Evolutionary conservation across 1,140 invertebrate genomes (phyloP), one percentile per base, ranked within the genome.

Genomic region (Leptinotarsa undecemlineata): DNA sequence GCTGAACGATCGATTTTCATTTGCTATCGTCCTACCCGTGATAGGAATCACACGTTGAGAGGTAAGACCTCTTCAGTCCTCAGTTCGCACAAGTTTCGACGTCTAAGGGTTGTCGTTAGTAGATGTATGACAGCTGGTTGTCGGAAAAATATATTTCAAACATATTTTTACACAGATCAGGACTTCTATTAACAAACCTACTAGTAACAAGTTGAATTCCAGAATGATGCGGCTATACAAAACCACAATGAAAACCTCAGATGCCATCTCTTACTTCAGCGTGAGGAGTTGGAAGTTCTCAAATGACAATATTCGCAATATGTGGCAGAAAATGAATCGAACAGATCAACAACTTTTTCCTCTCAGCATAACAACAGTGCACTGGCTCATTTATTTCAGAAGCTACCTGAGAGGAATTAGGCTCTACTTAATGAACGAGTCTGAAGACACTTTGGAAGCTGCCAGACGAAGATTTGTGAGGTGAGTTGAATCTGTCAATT

Each of bases 241-340:
- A 66, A 66, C 21, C 33, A 17, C 11, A 66, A 20, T 13, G 8
- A 19, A 23, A 17, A 13, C 14, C 17, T 23, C 15, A 20, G 15
- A 14, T 15, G n/a, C 6, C 21, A 21, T 19, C 19, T 23, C 19
- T 23, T 42, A 42, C 23, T 96, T 96, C 84, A 90, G 88, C 17
- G 89, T 87, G 3, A 82, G 87, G 21, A 88, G 93, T 77, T 95
- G 94, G 90, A 82, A 86, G 2, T 95, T 93, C 83, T 85, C 87
- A 19, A 91, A 91, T 77, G 83, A 89, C 48, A 91, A 94, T 84
- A 85, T 92, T 0, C 81, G 87, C 66, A 82, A 80, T 20, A 79
- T 95, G 21, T 90, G 88, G 87, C 75, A 84, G 1, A 83, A 85
- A 42, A 83, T 94, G 76, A 82, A 87, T 33, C 73, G 81, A 3